Percentiles rank a stretch among this genome's conserved stretches.
Evolutionary conservation across 2,888 invertebrate genomes (phyloP).

Genomic region (Clusia tigrina): DNA sequence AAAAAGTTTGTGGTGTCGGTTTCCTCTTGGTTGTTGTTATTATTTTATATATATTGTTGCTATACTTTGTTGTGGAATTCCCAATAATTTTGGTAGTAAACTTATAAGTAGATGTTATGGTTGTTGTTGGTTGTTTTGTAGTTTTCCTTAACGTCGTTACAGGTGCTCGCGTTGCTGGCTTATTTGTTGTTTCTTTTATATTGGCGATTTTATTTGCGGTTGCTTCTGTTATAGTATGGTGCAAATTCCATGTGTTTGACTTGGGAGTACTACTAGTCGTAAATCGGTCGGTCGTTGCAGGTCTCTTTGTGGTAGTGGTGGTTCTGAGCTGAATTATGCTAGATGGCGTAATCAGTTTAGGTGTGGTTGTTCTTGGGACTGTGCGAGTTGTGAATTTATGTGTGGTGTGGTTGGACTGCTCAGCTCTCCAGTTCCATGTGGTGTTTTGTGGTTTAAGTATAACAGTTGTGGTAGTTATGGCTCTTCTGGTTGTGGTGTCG

Average conservation of each 20-base stretch:
- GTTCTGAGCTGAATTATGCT: not conserved
- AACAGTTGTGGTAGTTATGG: too few species aligned
- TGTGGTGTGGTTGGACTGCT: slow-evolving; percentile 8
- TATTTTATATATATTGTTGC: slow-evolving; percentile 6
- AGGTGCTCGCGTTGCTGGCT: not conserved
- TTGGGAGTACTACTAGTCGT: slow-evolving; percentile 7
- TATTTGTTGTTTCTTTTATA: slow-evolving; percentile 19
- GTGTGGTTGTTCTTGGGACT: slow-evolving; percentile 18
- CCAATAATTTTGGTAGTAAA: slow-evolving; percentile 11
- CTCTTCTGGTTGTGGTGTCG: too few species aligned
- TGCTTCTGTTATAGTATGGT: slow-evolving; percentile 15
- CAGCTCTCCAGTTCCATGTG: too few species aligned
- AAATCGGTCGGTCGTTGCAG: slow-evolving; percentile 13
- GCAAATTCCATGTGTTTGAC: slow-evolving; percentile 20
- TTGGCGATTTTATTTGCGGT: slow-evolving; percentile 14
- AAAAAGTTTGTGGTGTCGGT: slow-evolving; percentile 2
- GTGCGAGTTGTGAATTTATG: slow-evolving; percentile 13
- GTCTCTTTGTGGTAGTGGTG: slow-evolving; percentile 21
- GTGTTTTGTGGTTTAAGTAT: too few species aligned
- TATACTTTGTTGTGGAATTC: slow-evolving; percentile 13
- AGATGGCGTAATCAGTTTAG: slow-evolving; percentile 10
- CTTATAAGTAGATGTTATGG: slow-evolving; percentile 19
- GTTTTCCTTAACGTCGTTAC: not conserved
- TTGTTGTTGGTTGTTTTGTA: not conserved
- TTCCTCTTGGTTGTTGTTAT: slow-evolving; percentile 24